Conservation (phyloP, 2,113 vertebrate species). For the Oryctolagus cuniculus region mOryCun1.1 NC_091432.1:114087501-114088000, state of each 20-base stretch:
- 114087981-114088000: slow-evolving; percentile 96
- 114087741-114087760: background rate
- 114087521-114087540: background rate
- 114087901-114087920: slow-evolving; percentile 83
- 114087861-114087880: background rate
- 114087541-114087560: background rate
- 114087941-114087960: slow-evolving; percentile 93
- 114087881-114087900: background rate
- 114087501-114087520: background rate
- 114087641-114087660: background rate
- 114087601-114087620: background rate
- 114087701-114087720: background rate
- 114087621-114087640: background rate
- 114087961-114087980: slow-evolving; percentile 94
- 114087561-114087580: background rate
- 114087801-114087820: background rate
- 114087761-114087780: background rate
- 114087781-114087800: background rate
- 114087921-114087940: slow-evolving; percentile 96
- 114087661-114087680: background rate
- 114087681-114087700: accelerated
- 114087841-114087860: background rate
- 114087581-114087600: background rate
- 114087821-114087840: background rate
- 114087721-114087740: background rate